Evolutionary conservation across 2,113 vertebrate genomes (phyloP), one percentile per base, ranked within the genome.

Genomic region (Vicugna pacos): DNA sequence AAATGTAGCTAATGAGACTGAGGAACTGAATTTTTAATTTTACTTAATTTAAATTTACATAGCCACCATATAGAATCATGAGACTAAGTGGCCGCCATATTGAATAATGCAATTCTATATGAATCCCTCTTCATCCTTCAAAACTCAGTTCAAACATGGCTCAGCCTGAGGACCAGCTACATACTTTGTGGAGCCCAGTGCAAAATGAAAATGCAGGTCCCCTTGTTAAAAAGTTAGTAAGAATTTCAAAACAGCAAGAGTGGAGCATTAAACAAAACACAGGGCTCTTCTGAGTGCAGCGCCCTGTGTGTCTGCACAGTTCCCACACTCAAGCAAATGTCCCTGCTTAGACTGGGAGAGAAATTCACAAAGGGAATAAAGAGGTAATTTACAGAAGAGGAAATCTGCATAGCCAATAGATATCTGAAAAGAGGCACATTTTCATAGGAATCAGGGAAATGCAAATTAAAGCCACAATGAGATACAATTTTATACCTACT

Each of bases 11-110:
- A 75, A 76, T n/a, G 58, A 90, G 32, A 76, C 17, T 30, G 35
- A 96, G 28, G 38, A 77, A 65, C 32, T 52, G 20, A 52, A 58
- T 60, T 89, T 94, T 94, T 58, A 65, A 73, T 54, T 81, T 80
- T 48, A 75, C 15, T 82, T 86, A 48, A 70, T 91, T 89, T 79
- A 64, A 88, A 77, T 67, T 83, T 58, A n/a, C 72, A 28, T 65
- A 73, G 56, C 22, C 13, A 54, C 22, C 20, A 24, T 35, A 35
- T 24, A 24, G 52, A 56, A 79, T 22, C 24, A 26, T 87, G n/a
- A 83, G 35, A 20, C 42, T 82, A 86, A 75, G 87, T n/a, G 46
- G 22, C 20, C 17, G 65, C 38, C n/a, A 38, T 10, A 9, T 19
- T 87, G 46, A 77, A 86, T 20, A 76, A 15, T 35, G 3, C 8